Percentiles rank a stretch among this genome's conserved stretches.
Conservation (phyloP, 2,888 invertebrate species). For the Sarcophaga rosellei region DNA sequence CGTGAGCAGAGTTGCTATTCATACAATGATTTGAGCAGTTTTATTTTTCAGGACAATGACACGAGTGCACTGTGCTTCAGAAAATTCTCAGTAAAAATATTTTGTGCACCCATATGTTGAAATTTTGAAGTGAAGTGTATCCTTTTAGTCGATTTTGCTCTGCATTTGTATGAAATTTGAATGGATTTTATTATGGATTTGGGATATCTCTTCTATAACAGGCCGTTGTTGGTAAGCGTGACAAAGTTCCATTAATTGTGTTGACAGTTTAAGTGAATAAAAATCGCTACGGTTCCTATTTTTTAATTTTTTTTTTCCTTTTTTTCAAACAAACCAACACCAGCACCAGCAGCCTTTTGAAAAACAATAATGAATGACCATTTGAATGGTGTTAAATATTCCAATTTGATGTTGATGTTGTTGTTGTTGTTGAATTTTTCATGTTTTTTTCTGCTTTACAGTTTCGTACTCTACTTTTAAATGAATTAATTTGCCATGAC, state of each 20-base stretch:
- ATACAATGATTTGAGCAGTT: no score
- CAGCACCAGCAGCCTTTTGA: constrained; percentile 3
- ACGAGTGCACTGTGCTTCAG: no score
- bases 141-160: constrained; percentile 11
- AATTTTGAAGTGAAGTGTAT: no score
- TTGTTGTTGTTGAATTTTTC: background rate
- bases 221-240: constrained; percentile 55
- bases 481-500: constrained; percentile 64
- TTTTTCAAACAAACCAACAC: background rate
- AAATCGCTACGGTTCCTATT: constrained; percentile 42
- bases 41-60: no score
- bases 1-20: no score
- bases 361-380: constrained; percentile 56
- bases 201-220: background rate
- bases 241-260: constrained; percentile 67
- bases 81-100: no score
- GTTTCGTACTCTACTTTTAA: constrained; percentile 55
- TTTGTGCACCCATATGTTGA: no score
- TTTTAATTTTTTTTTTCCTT: background rate
- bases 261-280: constrained; percentile 68
- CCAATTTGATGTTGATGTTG: constrained; percentile 11
- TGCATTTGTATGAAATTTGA: background rate
- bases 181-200: constrained; percentile 12
- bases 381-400: constrained; percentile 64
- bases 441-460: constrained; percentile 42